Evolutionary conservation across 2,888 invertebrate species (phyloP), one percentile per base, ranked within the genome.

Genomic region (Atethmia centrago): DNA sequence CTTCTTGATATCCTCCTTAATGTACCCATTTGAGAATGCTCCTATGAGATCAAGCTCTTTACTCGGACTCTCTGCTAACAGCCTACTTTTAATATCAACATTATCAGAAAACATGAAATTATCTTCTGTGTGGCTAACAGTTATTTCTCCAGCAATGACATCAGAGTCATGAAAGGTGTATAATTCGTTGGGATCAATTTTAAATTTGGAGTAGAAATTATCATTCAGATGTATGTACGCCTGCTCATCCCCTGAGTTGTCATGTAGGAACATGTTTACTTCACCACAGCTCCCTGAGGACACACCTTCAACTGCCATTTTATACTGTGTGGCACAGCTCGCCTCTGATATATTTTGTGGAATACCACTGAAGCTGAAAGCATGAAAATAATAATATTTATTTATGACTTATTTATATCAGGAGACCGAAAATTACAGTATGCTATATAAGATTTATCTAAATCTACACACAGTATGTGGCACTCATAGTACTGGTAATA

Each of bases 161-260:
- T 96, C 96, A 2, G 96, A 94, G 88, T 96, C 96, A 88, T 96
- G 94, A 90, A 96, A 96, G 68, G 96, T 96, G 84, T 96, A 96
- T 59, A 96, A 88, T 85, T 96, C 96, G 83, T 95, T 96, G 78
- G 95, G 95, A 91, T 96, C 96, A 88, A 96, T 95, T 93, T 96
- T 96, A 89, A 95, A 96, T 92, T 96, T 96, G 82, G 94, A 92
- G 88, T 95, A 96, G 84, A 93, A 96, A 84, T 94, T 96, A 79
- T 96, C 96, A 89, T 93, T 95, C 10, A 95, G 89, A 84, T 96
- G 95, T 80, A 95, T 93, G 85, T 95, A 96, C 14, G 92, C 86
- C 80, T 95, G 95, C 76, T 96, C 96, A 79, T 95, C 96, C 25
- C 93, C 93, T 5, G 95, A 94, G 84, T 92, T 94, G 47, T 96